A percentile compares a stretch with the other conserved stretches of the same genome.
These are phyloP conservation scores for Helicoverpa assulta DNA, from an alignment of 2,888 invertebrate species.

Conservation along the genomic window DNA sequence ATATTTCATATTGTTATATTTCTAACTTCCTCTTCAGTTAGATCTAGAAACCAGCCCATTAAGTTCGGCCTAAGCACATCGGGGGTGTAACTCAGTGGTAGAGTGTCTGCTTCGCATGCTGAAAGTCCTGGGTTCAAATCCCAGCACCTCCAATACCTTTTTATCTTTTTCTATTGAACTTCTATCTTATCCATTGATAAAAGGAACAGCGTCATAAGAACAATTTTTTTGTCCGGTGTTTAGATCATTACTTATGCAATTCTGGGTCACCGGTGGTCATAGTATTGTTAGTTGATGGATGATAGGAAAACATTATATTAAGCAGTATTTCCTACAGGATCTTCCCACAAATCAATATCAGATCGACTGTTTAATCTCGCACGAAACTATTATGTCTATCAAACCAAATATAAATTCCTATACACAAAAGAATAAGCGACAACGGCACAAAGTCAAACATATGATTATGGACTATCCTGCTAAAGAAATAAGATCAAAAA, in stretches of 20 bases:
- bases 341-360: conserved; percentile 55
- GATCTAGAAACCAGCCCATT: neutral
- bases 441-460: neutral
- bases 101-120: conserved; percentile 8
- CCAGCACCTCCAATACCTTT: neutral
- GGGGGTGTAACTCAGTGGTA: conserved; percentile 20
- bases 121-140: conserved; percentile 9
- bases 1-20: too few species aligned
- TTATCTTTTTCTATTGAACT: neutral
- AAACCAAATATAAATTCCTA: conserved; percentile 57
- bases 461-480: neutral
- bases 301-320: conserved; percentile 19
- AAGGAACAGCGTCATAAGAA: too few species aligned
- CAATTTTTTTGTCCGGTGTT: too few species aligned
- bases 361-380: conserved; percentile 45
- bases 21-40: too few species aligned
- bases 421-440: conserved; percentile 42
- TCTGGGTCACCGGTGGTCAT: conserved; percentile 4
- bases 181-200: neutral
- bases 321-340: conserved; percentile 43
- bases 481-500: conserved; percentile 5
- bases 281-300: conserved; percentile 29
- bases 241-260: neutral
- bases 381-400: conserved; percentile 56
- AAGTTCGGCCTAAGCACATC: neutral